These are phyloP conservation scores for Crocallis elinguaria DNA, from an alignment of 2,888 invertebrate genomes.

Conservation along the genomic window DNA sequence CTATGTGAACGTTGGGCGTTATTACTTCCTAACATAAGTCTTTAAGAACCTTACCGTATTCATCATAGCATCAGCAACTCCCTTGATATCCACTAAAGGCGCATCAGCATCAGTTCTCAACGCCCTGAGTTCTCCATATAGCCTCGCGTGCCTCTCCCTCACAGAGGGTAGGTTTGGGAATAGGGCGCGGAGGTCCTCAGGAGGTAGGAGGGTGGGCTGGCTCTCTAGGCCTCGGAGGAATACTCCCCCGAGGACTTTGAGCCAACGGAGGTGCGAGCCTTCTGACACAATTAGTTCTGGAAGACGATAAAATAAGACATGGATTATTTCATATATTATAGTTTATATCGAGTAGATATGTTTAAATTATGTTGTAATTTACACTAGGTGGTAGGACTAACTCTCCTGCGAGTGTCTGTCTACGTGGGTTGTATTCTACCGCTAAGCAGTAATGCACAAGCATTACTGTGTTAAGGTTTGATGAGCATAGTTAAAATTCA, in stretches of 20 bases:
- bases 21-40: neutral
- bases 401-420: too few species aligned
- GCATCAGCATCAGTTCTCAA: slow-evolving; percentile 48
- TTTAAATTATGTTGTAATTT: too few species aligned
- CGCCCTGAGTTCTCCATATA: slow-evolving; percentile 64
- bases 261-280: slow-evolving; percentile 93
- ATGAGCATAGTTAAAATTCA: too few species aligned
- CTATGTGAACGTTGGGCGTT: too few species aligned
- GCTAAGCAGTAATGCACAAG: too few species aligned
- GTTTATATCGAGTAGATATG: too few species aligned
- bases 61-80: slow-evolving; percentile 72
- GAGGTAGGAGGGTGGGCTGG: slow-evolving; percentile 87
- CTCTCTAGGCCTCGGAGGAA: slow-evolving; percentile 91
- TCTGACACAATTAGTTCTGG: slow-evolving; percentile 93
- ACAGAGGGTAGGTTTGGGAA: slow-evolving; percentile 95
- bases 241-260: slow-evolving; percentile 93
- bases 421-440: too few species aligned
- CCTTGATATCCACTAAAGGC: slow-evolving; percentile 62
- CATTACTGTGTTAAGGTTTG: too few species aligned
- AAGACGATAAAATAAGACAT: too few species aligned
- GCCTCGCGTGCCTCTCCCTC: slow-evolving; percentile 75
- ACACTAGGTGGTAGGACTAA: too few species aligned
- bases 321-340: too few species aligned
- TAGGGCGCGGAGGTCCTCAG: slow-evolving; percentile 90
- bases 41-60: slow-evolving; percentile 56